Percentiles rank a stretch among this genome's conserved stretches.
These are phyloP conservation scores for Macrosiphum euphorbiae DNA, from an alignment of 2,888 invertebrate genomes.

Conservation along the genomic window DNA sequence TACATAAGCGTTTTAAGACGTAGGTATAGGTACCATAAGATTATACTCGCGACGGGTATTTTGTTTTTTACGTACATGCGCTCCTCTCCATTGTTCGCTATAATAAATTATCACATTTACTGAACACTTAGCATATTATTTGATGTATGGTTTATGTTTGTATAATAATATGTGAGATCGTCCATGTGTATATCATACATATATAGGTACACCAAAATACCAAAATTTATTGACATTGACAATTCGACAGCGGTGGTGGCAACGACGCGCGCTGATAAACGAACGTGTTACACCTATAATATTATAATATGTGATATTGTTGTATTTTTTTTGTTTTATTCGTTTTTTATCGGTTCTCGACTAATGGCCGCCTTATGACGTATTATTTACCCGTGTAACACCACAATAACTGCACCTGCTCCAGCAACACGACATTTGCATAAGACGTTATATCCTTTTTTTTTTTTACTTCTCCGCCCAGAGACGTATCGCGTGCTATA, in stretches of 20 bases:
- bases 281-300: background rate
- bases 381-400: background rate
- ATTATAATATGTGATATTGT: background rate
- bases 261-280: background rate
- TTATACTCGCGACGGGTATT: background rate
- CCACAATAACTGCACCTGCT: background rate
- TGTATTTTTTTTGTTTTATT: background rate
- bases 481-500: background rate
- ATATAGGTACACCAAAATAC: background rate
- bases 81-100: background rate
- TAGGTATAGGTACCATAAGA: no score
- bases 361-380: slow-evolving; percentile 17
- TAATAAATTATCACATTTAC: background rate
- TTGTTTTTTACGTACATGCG: background rate
- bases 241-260: background rate
- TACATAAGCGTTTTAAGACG: background rate
- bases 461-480: background rate
- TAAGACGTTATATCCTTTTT: background rate
- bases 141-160: accelerated
- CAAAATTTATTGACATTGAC: background rate
- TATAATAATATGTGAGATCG: background rate
- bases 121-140: background rate
- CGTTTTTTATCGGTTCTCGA: slow-evolving; percentile 23
- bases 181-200: background rate
- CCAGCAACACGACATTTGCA: background rate